Percentiles rank a stretch among this genome's conserved stretches.
Conservation (phyloP, 2,113 vertebrate species). For the Riparia riparia region DNA sequence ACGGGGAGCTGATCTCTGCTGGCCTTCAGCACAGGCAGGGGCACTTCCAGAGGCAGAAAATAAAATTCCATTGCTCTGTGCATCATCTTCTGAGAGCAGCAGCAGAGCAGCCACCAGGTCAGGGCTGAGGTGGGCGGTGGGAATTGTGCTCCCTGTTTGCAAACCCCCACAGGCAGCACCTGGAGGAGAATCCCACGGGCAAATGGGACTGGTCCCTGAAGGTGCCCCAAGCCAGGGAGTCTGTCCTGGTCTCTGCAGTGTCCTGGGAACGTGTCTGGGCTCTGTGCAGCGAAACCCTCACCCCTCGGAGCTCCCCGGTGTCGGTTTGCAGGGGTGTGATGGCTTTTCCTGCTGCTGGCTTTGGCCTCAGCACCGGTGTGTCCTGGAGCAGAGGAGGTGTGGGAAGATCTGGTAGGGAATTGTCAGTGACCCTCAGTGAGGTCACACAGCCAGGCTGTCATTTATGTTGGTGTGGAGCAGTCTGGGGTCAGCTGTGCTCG, state of each 20-base stretch:
- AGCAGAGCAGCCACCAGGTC: neutral
- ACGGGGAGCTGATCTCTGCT: neutral
- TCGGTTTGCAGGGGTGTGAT: neutral
- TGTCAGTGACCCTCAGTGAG: neutral
- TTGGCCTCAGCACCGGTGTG: fast-evolving
- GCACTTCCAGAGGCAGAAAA: neutral
- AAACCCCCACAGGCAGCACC: neutral
- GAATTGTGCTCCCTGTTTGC: neutral
- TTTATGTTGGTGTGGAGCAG: fast-evolving
- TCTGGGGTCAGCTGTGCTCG: neutral
- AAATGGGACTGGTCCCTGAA: neutral
- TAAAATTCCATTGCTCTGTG: neutral
- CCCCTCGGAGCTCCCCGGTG: fast-evolving
- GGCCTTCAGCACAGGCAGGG: neutral
- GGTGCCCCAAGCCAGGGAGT: neutral
- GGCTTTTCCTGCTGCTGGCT: neutral
- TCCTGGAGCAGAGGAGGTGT: neutral
- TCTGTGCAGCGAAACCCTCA: neutral
- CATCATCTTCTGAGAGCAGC: neutral
- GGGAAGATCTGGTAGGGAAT: neutral
- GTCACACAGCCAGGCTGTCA: fast-evolving
- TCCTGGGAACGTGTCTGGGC: neutral
- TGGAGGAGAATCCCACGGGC: neutral
- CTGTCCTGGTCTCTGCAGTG: fast-evolving
- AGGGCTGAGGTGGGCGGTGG: neutral